A percentile compares a stretch with the other conserved stretches of the same genome.
Conservation (phyloP, 2,113 vertebrate species). For the Lynx canadensis region DNA sequence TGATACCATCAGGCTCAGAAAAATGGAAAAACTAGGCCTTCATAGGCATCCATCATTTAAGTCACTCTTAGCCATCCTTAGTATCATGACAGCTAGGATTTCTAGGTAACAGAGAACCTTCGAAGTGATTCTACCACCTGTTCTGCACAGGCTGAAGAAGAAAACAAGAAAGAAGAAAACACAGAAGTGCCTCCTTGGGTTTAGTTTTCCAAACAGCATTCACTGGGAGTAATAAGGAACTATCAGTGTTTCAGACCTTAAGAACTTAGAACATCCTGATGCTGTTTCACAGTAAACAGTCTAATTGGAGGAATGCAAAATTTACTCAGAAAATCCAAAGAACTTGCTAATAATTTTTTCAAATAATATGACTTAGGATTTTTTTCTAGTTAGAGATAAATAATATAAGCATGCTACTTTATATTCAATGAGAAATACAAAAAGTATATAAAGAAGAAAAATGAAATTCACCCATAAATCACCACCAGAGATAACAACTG, state of each 20-base stretch:
- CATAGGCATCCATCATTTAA: background rate
- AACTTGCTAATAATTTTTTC: background rate
- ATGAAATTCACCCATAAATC: background rate
- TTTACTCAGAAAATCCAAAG: background rate
- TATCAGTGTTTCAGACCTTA: background rate
- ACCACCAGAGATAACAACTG: background rate
- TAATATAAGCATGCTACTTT: background rate
- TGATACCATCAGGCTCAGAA: background rate
- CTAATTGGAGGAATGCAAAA: background rate
- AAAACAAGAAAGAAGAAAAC: background rate
- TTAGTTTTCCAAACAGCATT: background rate
- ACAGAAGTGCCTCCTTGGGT: background rate
- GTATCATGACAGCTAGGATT: background rate
- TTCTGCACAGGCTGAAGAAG: background rate
- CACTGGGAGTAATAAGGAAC: background rate
- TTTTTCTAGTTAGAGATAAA: background rate
- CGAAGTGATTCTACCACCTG: background rate
- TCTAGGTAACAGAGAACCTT: background rate
- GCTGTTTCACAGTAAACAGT: background rate
- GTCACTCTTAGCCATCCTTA: background rate
- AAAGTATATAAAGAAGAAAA: background rate
- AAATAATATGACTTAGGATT: background rate
- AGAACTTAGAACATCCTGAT: background rate
- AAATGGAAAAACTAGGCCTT: background rate
- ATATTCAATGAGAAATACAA: background rate